A percentile compares a stretch with the other conserved stretches of the same genome.
phyloP scores from a whole-genome alignment of 2,797 vertebrate species.

The Urosaurus nigricauda region DNA sequence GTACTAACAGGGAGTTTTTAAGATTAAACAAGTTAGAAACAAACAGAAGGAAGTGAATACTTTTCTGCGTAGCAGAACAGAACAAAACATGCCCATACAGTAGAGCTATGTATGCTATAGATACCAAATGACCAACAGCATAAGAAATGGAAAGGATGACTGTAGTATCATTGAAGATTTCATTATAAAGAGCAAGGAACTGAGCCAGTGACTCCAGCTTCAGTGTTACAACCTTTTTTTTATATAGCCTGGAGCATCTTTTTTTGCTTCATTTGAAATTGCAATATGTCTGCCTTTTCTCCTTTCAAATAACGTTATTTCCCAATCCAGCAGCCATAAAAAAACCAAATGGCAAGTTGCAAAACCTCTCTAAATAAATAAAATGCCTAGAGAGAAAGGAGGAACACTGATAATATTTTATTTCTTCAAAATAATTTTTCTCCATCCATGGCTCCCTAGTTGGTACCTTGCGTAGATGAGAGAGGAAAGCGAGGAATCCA shows the following conservation, averaged over 20 bases:
- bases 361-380: neutral
- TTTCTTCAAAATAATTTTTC: neutral
- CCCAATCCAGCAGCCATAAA: neutral
- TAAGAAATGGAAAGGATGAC: neutral
- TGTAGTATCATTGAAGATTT: neutral
- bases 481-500: neutral
- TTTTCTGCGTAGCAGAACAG: neutral
- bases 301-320: neutral
- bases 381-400: neutral
- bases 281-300: neutral
- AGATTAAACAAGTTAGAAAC: neutral
- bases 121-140: neutral
- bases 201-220: neutral
- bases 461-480: too few relatives aligned
- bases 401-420: neutral
- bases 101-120: neutral
- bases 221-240: neutral
- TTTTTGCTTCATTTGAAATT: conserved; percentile 30
- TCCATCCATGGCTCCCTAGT: neutral
- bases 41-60: neutral
- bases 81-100: neutral
- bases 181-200: neutral
- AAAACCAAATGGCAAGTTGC: neutral
- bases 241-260: neutral
- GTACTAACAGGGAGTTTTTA: neutral